A percentile compares a stretch with the other conserved stretches of the same genome.
Evolutionary conservation across 30 jellyfish, hydroid and myxozoan genomes (phyloP).

Genomic region (Sanderia malayensis): DNA sequence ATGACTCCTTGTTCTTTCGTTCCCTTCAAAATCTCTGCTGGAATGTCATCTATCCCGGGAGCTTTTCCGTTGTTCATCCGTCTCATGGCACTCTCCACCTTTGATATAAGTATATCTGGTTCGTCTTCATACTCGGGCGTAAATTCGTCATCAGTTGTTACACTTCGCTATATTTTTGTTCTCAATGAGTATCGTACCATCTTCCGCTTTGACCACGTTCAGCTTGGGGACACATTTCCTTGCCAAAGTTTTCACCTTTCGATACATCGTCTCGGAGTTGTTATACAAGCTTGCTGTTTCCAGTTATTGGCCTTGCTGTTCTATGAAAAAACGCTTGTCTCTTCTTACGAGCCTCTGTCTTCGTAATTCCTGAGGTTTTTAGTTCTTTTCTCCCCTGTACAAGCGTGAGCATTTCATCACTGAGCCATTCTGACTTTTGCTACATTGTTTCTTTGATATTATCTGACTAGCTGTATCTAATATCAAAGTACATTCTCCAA

Average conservation of each 20-base stretch:
- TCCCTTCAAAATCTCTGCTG: slow-evolving; percentile 27
- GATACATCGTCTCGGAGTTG: neutral
- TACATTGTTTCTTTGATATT: too few species aligned
- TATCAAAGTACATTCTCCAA: too few species aligned
- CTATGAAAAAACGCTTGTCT: too few species aligned
- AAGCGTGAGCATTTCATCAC: too few species aligned
- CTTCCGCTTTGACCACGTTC: neutral
- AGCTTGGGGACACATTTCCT: neutral
- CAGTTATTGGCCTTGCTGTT: too few species aligned
- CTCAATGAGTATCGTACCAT: neutral
- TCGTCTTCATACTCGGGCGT: neutral
- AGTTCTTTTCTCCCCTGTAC: too few species aligned
- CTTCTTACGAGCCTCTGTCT: too few species aligned
- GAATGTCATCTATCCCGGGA: slow-evolving; percentile 34
- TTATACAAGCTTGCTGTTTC: too few species aligned
- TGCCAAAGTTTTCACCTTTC: neutral
- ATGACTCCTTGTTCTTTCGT: neutral
- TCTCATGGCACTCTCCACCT: slow-evolving; percentile 2
- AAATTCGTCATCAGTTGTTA: neutral
- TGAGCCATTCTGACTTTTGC: too few species aligned
- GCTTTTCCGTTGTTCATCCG: slow-evolving; percentile 3
- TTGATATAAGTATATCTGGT: slow-evolving; percentile 14
- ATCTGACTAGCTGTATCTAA: too few species aligned
- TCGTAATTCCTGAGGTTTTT: too few species aligned
- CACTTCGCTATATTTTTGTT: neutral